Evolutionary conservation across 2,888 invertebrate species (phyloP), one percentile per base, ranked within the genome.

Genomic region (Hirtodrosophila trivittata): DNA sequence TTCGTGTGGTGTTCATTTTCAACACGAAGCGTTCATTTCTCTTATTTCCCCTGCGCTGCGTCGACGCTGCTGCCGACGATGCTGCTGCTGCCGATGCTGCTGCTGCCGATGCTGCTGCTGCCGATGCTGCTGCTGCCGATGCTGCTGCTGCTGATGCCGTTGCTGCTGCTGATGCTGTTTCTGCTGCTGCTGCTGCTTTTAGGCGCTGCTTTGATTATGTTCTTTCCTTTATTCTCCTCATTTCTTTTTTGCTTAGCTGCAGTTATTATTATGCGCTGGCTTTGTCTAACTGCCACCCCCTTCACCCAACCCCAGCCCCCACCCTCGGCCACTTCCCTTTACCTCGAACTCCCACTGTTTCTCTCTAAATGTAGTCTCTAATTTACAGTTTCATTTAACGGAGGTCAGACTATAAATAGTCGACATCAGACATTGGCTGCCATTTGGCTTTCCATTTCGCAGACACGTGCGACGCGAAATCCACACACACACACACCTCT

Each of bases 381-480:
- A 83, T 83, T 83, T 83, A 83, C 80, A 83, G 82, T 83, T 87
- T 87, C 82, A 83, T 83, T 83, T 83, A 75, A 80, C 70, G 76
- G 64, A 80, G 82, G 82, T 87, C 87, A 87, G 82, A 85, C 81
- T 67, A 83, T 83, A 87, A 83, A 83, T 87, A 83, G 82, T 83
- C 87, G 82, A 55, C 86, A 54, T 57, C 84, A 80, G 86, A 80
- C 86, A 86, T 78, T 83, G 86, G 57, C 81, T 69, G 74, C 86
- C 85, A 77, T 77, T 84, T 73, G 65, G 81, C 84, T 78, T 78
- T 78, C 78, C 83, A 86, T 78, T 78, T 86, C 78, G 73, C 86
- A 78, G 78, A 80, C 86, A 76, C 78, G 80, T 83, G 77, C 60
- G 46, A 28, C 52, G 14, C 32, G 28, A 28, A 28, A 28, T 1